phyloP scores from a whole-genome alignment of 2,113 vertebrate genomes.

The Tichodroma muraria region DNA sequence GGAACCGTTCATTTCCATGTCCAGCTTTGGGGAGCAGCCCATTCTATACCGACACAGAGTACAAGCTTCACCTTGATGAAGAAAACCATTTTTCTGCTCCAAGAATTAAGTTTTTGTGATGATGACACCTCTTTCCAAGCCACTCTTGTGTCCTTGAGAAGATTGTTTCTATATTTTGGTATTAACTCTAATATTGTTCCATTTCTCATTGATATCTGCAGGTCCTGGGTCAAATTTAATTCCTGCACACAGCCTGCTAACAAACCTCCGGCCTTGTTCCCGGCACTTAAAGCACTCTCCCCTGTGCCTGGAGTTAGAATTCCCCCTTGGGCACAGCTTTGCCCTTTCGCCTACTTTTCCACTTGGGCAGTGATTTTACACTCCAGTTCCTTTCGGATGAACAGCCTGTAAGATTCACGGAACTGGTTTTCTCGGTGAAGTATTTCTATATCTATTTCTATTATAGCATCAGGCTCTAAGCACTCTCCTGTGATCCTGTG shows the following conservation, averaged over 20 bases:
- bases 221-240: not conserved
- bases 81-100: not conserved
- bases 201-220: not conserved
- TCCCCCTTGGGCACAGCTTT: not conserved
- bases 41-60: not conserved
- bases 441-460: too few species aligned
- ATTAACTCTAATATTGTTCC: not conserved
- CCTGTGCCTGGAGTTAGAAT: not conserved
- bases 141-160: not conserved
- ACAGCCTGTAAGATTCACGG: not conserved
- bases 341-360: not conserved
- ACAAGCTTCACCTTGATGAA: not conserved
- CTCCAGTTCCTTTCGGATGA: not conserved
- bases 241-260: not conserved
- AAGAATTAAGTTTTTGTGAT: not conserved
- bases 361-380: constrained; percentile 7
- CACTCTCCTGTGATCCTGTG: not conserved
- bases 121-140: not conserved
- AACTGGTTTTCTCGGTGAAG: not conserved
- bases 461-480: not conserved
- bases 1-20: not conserved
- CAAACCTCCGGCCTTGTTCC: not conserved
- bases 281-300: not conserved
- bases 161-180: not conserved
- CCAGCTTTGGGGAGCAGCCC: not conserved